phyloP scores from a whole-genome alignment of 2,113 vertebrate genomes.

The Cinclus mexicanus region DNA sequence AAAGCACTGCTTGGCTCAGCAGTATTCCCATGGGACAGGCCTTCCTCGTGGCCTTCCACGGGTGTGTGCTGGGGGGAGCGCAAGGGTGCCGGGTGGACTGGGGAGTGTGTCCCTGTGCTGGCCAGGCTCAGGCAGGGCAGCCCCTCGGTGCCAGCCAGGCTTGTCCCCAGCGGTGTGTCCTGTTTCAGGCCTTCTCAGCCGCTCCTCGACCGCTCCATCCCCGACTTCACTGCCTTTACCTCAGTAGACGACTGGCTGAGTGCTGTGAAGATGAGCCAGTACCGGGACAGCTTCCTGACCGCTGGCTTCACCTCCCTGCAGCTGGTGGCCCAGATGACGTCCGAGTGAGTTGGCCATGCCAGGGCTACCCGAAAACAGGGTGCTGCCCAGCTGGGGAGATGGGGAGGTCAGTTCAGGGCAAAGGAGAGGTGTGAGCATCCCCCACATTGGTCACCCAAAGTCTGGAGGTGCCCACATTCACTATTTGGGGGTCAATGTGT shows the following conservation, averaged over 20 bases:
- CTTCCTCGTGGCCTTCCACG: neutral
- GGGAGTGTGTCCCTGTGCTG: neutral
- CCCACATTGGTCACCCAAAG: neutral
- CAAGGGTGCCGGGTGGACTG: accelerated
- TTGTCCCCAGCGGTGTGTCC: neutral
- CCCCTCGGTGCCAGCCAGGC: accelerated
- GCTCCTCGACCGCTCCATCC: constrained; percentile 95
- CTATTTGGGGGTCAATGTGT: neutral
- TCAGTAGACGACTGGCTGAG: constrained; percentile 97
- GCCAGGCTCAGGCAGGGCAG: neutral
- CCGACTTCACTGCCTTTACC: constrained; percentile 97
- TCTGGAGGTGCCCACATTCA: neutral
- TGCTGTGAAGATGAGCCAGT: constrained; percentile 98
- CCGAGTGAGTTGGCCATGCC: constrained; percentile 85
- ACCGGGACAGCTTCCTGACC: constrained; percentile 96
- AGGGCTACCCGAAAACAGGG: accelerated
- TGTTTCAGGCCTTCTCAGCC: constrained; percentile 93
- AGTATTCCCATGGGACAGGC: accelerated
- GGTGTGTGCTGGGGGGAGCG: neutral
- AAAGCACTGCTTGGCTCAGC: neutral
- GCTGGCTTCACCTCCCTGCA: constrained; percentile 97
- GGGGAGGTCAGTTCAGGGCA: neutral
- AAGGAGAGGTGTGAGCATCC: neutral
- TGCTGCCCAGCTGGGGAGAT: neutral
- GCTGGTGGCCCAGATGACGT: constrained; percentile 95